These are phyloP conservation scores for Drosophila miranda DNA, from an alignment of 1,140 invertebrate species.

Conservation along the genomic window DNA sequence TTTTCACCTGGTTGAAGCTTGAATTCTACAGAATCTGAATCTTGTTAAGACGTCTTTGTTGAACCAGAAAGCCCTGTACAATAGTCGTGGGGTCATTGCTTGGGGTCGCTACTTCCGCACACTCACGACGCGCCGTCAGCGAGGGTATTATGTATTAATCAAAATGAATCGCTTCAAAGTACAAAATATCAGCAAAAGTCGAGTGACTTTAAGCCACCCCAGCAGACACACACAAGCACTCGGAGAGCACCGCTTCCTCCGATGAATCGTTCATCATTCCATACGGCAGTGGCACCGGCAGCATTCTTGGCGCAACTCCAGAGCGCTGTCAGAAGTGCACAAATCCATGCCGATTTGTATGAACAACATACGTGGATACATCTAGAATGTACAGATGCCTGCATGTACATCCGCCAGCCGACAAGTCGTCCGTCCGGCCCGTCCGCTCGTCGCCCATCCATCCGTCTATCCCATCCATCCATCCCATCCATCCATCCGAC, in stretches of 20 bases:
- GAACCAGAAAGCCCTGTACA: too few species aligned
- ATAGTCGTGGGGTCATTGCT: conserved; percentile 1
- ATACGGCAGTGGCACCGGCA: conserved; percentile 11
- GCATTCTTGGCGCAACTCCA: conserved; percentile 76
- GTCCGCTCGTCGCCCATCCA: conserved; percentile 13
- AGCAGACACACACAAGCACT: not conserved
- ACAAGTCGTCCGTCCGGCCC: conserved; percentile 30
- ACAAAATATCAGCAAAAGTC: conserved; percentile 10
- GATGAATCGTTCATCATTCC: conserved; percentile 44
- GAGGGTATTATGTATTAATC: conserved; percentile 1
- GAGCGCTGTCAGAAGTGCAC: conserved; percentile 68
- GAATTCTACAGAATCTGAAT: too few species aligned
- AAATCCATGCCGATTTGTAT: conserved; percentile 54
- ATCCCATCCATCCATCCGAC: conserved; percentile 3
- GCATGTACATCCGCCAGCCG: conserved; percentile 40
- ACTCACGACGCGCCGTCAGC: too few species aligned
- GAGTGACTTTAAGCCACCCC: conserved; percentile 51
- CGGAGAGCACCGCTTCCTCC: not conserved
- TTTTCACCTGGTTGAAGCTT: too few species aligned
- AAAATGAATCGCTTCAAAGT: not conserved
- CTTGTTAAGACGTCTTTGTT: too few species aligned
- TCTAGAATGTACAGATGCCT: conserved; percentile 31
- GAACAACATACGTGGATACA: conserved; percentile 16
- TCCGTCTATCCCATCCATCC: not conserved
- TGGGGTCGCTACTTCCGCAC: conserved; percentile 13